Evolutionary conservation across 53 echinoderm and acorn worm genomes (phyloP).

Genomic region (Patiria pectinifera): DNA sequence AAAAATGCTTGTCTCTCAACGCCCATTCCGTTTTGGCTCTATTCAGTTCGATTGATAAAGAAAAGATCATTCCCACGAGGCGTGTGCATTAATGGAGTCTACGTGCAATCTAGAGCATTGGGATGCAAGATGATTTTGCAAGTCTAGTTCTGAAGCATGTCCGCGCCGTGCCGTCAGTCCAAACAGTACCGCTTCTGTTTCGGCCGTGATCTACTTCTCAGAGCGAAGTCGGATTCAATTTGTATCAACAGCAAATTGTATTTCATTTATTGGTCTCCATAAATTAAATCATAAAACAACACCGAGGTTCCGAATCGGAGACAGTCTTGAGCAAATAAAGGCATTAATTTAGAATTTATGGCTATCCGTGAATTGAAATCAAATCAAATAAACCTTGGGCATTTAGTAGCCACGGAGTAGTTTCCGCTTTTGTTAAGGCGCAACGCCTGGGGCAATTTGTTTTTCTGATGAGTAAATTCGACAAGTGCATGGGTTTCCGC

Average conservation of each 20-base stretch:
- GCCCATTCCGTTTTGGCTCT: not conserved
- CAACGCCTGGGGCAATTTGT: not conserved
- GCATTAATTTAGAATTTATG: not conserved
- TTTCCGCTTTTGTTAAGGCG: not conserved
- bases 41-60: not conserved
- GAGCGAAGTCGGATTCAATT: not conserved
- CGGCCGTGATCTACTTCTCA: not conserved
- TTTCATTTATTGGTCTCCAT: not conserved
- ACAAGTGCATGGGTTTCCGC: too few species aligned
- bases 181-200: not conserved
- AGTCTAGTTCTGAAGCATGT: not conserved
- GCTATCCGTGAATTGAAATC: not conserved
- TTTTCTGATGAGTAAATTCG: too few species aligned
- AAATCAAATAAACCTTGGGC: not conserved
- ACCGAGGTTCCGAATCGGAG: constrained; percentile 2
- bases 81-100: not conserved
- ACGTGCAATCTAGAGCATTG: not conserved
- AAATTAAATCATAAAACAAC: not conserved
- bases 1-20: not conserved
- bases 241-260: not conserved
- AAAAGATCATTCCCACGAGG: not conserved
- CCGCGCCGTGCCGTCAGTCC: not conserved
- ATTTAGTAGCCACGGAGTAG: not conserved
- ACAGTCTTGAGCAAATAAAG: constrained; percentile 20
- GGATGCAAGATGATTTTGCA: not conserved